Evolutionary conservation across 2,797 vertebrate species (phyloP).

Genomic region (Propithecus perrieri): DNA sequence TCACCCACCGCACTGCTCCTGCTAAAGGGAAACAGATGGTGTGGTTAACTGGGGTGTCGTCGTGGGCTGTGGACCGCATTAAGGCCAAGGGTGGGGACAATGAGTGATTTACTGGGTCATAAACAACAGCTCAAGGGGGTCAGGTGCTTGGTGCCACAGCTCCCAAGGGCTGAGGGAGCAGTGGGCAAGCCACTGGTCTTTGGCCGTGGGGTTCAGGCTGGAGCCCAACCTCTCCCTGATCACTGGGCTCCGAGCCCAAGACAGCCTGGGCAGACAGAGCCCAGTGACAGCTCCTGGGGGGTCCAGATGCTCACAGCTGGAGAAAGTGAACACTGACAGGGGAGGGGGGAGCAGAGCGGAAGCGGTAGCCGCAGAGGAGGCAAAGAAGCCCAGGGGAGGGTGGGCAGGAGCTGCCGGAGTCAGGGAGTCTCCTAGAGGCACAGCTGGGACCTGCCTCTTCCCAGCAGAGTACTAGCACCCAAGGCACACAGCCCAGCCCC

Average conservation of each 20-base stretch:
- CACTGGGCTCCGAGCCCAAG: not conserved
- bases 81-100: slow-evolving; percentile 24
- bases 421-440: not conserved
- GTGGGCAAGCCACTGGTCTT: not conserved
- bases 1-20: not conserved
- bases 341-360: not conserved
- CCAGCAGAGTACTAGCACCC: not conserved
- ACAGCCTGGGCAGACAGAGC: not conserved
- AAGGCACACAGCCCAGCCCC: not conserved
- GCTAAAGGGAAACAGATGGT: slow-evolving; percentile 69
- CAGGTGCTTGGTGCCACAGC: not conserved
- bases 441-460: not conserved
- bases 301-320: slow-evolving; percentile 41
- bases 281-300: not conserved
- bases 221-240: not conserved
- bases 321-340: not conserved
- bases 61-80: slow-evolving; percentile 41
- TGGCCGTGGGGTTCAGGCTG: not conserved
- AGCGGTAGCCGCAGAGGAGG: not conserved
- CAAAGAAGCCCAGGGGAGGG: not conserved
- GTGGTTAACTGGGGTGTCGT: slow-evolving; percentile 38
- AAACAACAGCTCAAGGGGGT: not conserved
- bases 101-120: slow-evolving; percentile 53
- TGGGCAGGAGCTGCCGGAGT: not conserved
- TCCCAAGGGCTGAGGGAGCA: not conserved